Evolutionary conservation across 2,888 invertebrate species (phyloP).

Genomic region (Ptilodon capucinus): DNA sequence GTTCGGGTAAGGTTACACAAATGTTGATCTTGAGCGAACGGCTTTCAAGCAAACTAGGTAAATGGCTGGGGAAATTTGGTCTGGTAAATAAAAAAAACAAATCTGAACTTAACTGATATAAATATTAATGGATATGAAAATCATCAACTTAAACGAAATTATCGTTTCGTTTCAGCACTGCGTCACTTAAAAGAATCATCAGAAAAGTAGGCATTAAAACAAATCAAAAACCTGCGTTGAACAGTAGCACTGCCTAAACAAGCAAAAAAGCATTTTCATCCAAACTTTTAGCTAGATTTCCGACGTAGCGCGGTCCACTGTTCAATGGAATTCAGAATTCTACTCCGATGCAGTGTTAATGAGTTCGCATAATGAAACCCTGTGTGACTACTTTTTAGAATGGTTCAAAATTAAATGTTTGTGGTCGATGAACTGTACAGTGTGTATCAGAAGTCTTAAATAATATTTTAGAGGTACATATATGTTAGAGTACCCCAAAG

Average conservation of each 20-base stretch:
- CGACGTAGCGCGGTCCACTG: conserved; percentile 56
- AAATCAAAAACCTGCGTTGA: conserved; percentile 49
- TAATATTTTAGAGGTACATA: no score
- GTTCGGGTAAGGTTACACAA: no score
- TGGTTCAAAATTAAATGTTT: conserved; percentile 48
- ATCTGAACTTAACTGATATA: no score
- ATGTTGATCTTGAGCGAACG: no score
- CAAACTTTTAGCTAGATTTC: conserved; percentile 69
- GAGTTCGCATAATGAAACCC: conserved; percentile 57
- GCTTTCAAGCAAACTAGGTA: no score
- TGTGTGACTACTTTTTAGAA: conserved; percentile 43
- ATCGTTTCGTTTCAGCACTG: not conserved
- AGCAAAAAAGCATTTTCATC: conserved; percentile 59
- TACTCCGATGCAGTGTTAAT: conserved; percentile 58
- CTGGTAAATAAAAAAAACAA: no score
- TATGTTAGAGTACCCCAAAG: no score
- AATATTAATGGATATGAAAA: no score
- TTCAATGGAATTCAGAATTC: conserved; percentile 65
- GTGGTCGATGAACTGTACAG: not conserved
- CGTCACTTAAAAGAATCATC: conserved; percentile 15
- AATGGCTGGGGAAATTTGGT: no score
- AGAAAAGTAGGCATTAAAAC: conserved; percentile 31
- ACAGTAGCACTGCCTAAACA: conserved; percentile 49
- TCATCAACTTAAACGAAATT: no score
- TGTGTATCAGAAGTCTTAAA: no score